phyloP scores from a whole-genome alignment of 2,797 vertebrate genomes.

The Anableps anableps region DNA sequence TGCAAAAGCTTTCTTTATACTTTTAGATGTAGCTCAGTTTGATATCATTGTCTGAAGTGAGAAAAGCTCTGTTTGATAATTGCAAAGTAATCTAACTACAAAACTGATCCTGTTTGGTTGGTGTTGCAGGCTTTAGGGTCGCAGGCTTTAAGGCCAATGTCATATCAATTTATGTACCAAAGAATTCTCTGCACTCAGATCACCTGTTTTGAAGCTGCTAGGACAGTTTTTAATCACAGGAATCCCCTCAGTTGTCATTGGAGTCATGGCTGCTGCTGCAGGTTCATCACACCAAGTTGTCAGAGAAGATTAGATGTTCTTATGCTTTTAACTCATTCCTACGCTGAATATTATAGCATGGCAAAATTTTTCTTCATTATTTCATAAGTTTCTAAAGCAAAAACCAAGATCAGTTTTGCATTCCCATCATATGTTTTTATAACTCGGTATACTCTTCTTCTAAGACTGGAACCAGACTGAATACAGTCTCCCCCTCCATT shows the following conservation, averaged over 20 bases:
- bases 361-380: neutral
- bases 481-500: slow-evolving; percentile 59
- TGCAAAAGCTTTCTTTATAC: neutral
- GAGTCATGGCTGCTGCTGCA: slow-evolving; percentile 80
- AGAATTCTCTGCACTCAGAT: slow-evolving; percentile 75
- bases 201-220: slow-evolving; percentile 77
- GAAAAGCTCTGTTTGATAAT: neutral
- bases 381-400: neutral
- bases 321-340: too few species aligned
- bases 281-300: slow-evolving; percentile 54
- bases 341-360: neutral
- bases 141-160: slow-evolving; percentile 65
- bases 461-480: slow-evolving; percentile 74
- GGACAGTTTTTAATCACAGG: slow-evolving; percentile 71
- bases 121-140: slow-evolving; percentile 60
- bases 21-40: neutral
- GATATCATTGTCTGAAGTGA: neutral
- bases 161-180: slow-evolving; percentile 68
- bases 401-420: slow-evolving; percentile 7
- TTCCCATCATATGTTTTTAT: slow-evolving; percentile 34
- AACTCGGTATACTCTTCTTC: slow-evolving; percentile 11
- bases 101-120: slow-evolving; percentile 3
- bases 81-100: neutral
- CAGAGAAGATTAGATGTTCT: neutral
- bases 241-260: slow-evolving; percentile 80